Conservation (phyloP, 2,797 vertebrate species). For the Menidia menidia region DNA sequence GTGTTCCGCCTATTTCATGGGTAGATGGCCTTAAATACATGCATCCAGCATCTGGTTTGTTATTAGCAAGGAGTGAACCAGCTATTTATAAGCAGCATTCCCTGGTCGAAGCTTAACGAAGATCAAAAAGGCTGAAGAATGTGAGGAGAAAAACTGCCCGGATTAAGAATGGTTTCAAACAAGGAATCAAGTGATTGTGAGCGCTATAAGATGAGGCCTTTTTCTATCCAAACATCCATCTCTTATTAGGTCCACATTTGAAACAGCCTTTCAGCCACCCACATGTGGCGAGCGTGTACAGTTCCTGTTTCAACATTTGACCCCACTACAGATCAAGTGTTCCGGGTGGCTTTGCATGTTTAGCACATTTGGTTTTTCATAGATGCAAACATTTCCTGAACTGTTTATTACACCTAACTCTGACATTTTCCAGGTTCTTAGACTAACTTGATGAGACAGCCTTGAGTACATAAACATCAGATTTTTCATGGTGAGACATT, state of each 20-base stretch:
- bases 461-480: slow-evolving; percentile 3
- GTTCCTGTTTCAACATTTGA: slow-evolving; percentile 37
- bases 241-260: slow-evolving; percentile 11
- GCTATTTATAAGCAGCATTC: slow-evolving; percentile 83
- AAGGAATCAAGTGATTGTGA: slow-evolving; percentile 21
- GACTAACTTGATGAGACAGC: neutral
- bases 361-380: slow-evolving; percentile 34
- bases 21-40: slow-evolving; percentile 12
- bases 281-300: slow-evolving; percentile 39
- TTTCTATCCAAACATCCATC: slow-evolving; percentile 21
- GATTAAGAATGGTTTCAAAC: slow-evolving; percentile 14
- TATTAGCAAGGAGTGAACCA: slow-evolving; percentile 58
- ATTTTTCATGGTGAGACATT: slow-evolving; percentile 3
- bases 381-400: slow-evolving; percentile 35
- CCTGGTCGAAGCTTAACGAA: slow-evolving; percentile 69
- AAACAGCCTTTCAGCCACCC: slow-evolving; percentile 37
- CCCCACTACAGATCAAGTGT: slow-evolving; percentile 14
- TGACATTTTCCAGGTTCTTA: slow-evolving; percentile 5
- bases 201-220: slow-evolving; percentile 16
- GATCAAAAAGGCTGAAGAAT: slow-evolving; percentile 55
- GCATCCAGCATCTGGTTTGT: slow-evolving; percentile 45
- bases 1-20: neutral
- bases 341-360: slow-evolving; percentile 32
- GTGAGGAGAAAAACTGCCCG: slow-evolving; percentile 13
- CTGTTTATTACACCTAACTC: slow-evolving; percentile 43